Percentiles rank a stretch among this genome's conserved stretches.
Conservation (phyloP, 2,797 vertebrate species). For the Siniperca undulata region DNA sequence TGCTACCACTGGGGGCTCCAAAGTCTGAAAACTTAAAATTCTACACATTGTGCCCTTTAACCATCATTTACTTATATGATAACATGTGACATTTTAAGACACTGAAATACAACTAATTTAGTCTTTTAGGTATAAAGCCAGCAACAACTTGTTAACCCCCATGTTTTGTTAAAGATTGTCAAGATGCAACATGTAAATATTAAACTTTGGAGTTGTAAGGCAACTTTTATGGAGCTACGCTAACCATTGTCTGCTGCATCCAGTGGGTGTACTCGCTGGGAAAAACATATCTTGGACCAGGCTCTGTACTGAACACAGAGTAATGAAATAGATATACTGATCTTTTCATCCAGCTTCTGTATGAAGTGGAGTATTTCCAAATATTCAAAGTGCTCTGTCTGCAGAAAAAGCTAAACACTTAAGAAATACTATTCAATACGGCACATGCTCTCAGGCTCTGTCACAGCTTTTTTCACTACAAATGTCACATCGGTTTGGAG, state of each 20-base stretch:
- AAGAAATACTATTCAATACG: neutral
- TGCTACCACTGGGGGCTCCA: too few species aligned
- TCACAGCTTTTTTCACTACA: neutral
- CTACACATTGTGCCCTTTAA: too few species aligned
- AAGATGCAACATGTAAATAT: neutral
- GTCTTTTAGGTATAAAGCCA: too few species aligned
- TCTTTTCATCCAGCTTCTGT: conserved; percentile 1
- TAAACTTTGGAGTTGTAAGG: neutral
- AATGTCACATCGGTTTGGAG: neutral
- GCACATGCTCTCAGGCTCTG: neutral
- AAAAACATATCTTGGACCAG: neutral
- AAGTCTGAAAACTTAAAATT: too few species aligned
- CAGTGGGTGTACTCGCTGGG: neutral
- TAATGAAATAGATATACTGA: neutral
- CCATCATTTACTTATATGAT: too few species aligned
- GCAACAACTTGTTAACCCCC: neutral
- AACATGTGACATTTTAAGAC: too few species aligned
- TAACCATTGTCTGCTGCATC: neutral
- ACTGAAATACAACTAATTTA: too few species aligned
- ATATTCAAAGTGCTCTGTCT: neutral
- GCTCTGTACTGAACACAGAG: neutral
- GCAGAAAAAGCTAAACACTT: neutral
- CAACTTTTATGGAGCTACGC: neutral
- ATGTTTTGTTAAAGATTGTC: neutral
- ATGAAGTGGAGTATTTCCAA: neutral